phyloP scores from a whole-genome alignment of 2,888 invertebrate species.

The Sarcophaga subvicina region DNA sequence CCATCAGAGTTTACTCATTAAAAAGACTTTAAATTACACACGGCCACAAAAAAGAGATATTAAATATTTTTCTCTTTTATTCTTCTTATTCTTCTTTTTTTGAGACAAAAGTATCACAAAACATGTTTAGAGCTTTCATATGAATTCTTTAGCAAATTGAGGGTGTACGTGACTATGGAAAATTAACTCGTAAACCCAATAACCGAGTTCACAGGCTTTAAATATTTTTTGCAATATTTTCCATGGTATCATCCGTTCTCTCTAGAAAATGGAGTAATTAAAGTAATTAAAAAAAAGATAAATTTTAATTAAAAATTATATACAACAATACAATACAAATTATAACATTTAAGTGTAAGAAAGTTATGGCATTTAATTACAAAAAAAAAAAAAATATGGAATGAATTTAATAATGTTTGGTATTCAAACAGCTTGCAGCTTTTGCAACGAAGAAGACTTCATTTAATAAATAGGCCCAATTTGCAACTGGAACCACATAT shows the following conservation, averaged over 20 bases:
- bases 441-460: too few species aligned
- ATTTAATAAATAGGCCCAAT: too few species aligned
- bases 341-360: background rate
- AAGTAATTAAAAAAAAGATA: conserved; percentile 45
- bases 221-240: background rate
- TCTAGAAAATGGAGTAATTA: conserved; percentile 56
- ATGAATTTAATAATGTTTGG: background rate
- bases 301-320: conserved; percentile 11
- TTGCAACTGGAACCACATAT: too few species aligned
- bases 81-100: background rate
- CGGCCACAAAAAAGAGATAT: background rate
- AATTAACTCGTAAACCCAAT: conserved; percentile 68
- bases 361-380: background rate
- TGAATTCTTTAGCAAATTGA: conserved; percentile 60
- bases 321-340: too few species aligned
- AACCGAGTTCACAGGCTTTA: conserved; percentile 68
- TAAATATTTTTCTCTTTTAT: background rate
- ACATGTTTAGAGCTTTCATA: conserved; percentile 15
- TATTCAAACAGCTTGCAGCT: too few species aligned
- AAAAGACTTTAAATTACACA: background rate
- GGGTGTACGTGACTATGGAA: conserved; percentile 65
- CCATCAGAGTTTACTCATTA: conserved; percentile 34
- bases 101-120: conserved; percentile 2
- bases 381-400: background rate
- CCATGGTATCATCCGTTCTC: background rate